Evolutionary conservation across 2,888 invertebrate species (phyloP).

Genomic region (Amiota minor): DNA sequence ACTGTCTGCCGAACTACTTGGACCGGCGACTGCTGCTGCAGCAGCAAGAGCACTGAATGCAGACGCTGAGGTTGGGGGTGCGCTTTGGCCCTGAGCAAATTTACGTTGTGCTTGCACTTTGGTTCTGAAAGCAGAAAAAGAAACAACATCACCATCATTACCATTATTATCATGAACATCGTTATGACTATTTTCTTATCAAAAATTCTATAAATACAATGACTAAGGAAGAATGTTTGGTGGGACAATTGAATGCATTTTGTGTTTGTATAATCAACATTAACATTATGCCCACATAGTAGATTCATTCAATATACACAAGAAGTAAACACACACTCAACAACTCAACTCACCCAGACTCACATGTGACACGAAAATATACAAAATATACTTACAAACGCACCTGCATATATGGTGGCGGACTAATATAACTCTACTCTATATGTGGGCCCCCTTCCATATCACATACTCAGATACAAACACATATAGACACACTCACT

Average conservation of each 20-base stretch:
- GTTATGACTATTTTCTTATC: not conserved
- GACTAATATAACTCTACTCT: too few relatives aligned
- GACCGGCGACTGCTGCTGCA: conserved; percentile 51
- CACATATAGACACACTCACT: not conserved
- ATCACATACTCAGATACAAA: not conserved
- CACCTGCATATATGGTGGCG: conserved; percentile 1
- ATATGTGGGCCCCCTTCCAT: not conserved
- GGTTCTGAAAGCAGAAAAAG: conserved; percentile 74
- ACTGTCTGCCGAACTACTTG: conserved; percentile 77
- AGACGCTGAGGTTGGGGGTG: conserved; percentile 73
- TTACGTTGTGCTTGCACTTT: conserved; percentile 90
- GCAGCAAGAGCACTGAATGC: conserved; percentile 63
- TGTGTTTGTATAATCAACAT: conserved; percentile 23
- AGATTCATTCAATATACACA: conserved; percentile 22
- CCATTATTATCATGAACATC: not conserved
- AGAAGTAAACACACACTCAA: conserved; percentile 14
- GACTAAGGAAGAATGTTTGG: conserved; percentile 15
- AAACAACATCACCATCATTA: conserved; percentile 6
- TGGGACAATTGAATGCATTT: not conserved
- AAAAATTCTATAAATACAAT: conserved; percentile 29
- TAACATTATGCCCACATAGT: conserved; percentile 33
- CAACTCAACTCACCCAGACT: conserved; percentile 24
- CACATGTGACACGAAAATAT: too few relatives aligned
- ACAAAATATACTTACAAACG: not conserved
- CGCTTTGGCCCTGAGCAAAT: conserved; percentile 91